Percentiles rank a stretch among this genome's conserved stretches.
Evolutionary conservation across 2,797 vertebrate genomes (phyloP).

Genomic region (Chrysocyon brachyurus): DNA sequence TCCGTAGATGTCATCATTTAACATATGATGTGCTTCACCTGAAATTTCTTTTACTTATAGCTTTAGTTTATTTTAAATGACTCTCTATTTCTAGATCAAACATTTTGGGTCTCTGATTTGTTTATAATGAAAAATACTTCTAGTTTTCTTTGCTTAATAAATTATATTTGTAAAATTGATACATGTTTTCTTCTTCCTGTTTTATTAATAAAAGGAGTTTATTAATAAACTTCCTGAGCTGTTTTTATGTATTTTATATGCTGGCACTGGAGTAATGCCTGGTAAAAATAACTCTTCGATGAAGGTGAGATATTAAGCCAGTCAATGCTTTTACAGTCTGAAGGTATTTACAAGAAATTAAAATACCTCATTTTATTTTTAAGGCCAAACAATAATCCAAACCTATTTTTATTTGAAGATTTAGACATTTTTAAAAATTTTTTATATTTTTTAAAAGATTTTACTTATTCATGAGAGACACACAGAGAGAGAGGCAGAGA

Average conservation of each 20-base stretch:
- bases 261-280: background rate
- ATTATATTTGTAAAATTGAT: slow-evolving; percentile 47
- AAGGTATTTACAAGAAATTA: slow-evolving; percentile 36
- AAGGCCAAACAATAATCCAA: slow-evolving; percentile 43
- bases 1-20: slow-evolving; percentile 2
- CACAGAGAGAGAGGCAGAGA: too few relatives aligned
- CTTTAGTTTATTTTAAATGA: slow-evolving; percentile 56
- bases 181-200: slow-evolving; percentile 38
- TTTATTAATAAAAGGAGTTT: slow-evolving; percentile 52
- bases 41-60: slow-evolving; percentile 13
- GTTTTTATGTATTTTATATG: slow-evolving; percentile 30
- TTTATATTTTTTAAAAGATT: too few relatives aligned
- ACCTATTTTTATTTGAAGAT: slow-evolving; percentile 64
- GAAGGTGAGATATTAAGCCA: background rate
- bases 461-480: too few relatives aligned
- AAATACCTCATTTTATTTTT: slow-evolving; percentile 20
- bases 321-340: slow-evolving; percentile 4
- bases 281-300: slow-evolving; percentile 25
- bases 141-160: slow-evolving; percentile 9
- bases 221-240: background rate
- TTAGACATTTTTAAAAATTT: background rate
- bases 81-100: slow-evolving; percentile 44
- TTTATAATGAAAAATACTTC: slow-evolving; percentile 52
- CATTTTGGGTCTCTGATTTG: slow-evolving; percentile 21
- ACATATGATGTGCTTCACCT: background rate